Percentiles rank a stretch among this genome's conserved stretches.
Conservation (phyloP, 2,888 invertebrate genomes). For the Gymnosoma rotundatum region DNA sequence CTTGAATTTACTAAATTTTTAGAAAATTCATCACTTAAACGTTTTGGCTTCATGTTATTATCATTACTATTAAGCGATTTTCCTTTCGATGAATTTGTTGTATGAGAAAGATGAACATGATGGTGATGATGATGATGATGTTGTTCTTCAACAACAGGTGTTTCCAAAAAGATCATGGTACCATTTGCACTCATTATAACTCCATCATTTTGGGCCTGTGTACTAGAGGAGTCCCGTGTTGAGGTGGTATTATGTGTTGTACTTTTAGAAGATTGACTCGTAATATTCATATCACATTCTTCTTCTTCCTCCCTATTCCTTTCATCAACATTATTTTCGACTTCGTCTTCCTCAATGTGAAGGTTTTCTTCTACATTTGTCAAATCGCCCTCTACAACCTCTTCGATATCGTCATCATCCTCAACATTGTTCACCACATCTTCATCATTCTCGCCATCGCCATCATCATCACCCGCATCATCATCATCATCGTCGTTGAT, state of each 20-base stretch:
- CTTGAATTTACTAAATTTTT: constrained; percentile 37
- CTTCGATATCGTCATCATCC: constrained; percentile 68
- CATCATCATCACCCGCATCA: constrained; percentile 39
- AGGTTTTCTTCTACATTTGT: constrained; percentile 40
- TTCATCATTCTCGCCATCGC: constrained; percentile 59
- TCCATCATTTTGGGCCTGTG: constrained; percentile 63
- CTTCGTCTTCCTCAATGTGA: constrained; percentile 60
- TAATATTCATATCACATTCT: constrained; percentile 49
- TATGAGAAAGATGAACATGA: constrained; percentile 59
- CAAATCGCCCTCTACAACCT: constrained; percentile 29
- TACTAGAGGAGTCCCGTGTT: constrained; percentile 29
- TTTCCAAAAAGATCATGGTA: constrained; percentile 80
- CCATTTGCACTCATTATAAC: constrained; percentile 77
- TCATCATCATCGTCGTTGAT: constrained; percentile 77
- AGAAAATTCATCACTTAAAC: constrained; percentile 81
- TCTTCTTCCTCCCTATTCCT: constrained; percentile 66
- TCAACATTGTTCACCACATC: constrained; percentile 68
- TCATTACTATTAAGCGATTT: constrained; percentile 66
- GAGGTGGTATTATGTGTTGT: constrained; percentile 46
- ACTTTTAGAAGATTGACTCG: constrained; percentile 62
- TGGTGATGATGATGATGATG: constrained; percentile 73
- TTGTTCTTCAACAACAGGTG: constrained; percentile 81
- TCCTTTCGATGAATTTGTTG: constrained; percentile 17
- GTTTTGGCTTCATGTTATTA: constrained; percentile 79
- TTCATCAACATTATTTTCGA: constrained; percentile 55